Evolutionary conservation across 2,113 vertebrate species (phyloP).

Genomic region (Apeltes quadracus): DNA sequence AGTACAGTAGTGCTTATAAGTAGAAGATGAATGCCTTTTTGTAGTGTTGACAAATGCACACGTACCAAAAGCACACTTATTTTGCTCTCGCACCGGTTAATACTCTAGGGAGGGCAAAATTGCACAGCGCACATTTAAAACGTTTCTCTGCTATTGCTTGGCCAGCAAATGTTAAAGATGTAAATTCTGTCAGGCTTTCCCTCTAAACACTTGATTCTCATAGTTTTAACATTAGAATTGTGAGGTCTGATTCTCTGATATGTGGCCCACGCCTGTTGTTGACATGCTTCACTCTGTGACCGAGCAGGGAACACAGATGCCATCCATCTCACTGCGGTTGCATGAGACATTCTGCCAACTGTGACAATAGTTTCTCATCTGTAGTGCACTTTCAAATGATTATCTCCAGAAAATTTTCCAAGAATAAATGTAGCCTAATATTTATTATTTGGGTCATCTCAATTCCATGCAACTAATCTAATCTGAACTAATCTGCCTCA

Average conservation of each 20-base stretch:
- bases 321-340: constrained; percentile 11
- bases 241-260: constrained; percentile 25
- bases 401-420: neutral
- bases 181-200: constrained; percentile 38
- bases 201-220: constrained; percentile 47
- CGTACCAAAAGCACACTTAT: constrained; percentile 45
- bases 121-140: constrained; percentile 54
- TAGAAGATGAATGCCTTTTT: constrained; percentile 32
- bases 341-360: neutral
- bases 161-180: constrained; percentile 42
- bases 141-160: constrained; percentile 50
- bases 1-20: neutral
- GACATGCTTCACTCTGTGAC: constrained; percentile 18
- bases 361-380: constrained; percentile 11
- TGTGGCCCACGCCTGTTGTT: constrained; percentile 25
- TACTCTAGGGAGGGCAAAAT: constrained; percentile 50
- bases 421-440: neutral
- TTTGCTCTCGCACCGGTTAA: constrained; percentile 17
- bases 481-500: neutral
- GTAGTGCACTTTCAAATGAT: neutral
- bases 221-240: constrained; percentile 23
- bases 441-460: neutral
- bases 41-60: constrained; percentile 32
- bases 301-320: constrained; percentile 18
- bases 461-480: neutral